Evolutionary conservation across 2,888 invertebrate genomes (phyloP).

Genomic region (Epirrhoe tristata): DNA sequence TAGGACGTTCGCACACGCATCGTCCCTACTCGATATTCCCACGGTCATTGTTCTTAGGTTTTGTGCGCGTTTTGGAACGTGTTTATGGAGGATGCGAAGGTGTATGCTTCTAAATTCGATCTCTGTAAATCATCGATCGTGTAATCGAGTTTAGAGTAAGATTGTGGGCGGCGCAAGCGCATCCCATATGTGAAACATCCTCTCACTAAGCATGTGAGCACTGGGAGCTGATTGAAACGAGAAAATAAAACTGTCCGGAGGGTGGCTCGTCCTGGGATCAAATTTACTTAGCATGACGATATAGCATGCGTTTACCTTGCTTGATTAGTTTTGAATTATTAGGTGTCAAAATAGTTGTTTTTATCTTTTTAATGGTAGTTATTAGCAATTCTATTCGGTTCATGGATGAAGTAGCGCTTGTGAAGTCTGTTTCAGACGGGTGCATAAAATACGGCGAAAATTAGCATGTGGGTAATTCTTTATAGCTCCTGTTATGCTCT

Average conservation of each 20-base stretch:
- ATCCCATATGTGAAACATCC: conserved; percentile 78
- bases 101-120: conserved; percentile 80
- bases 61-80: conserved; percentile 39
- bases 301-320: conserved; percentile 59
- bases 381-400: conserved; percentile 66
- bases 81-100: conserved; percentile 65
- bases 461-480: conserved; percentile 83
- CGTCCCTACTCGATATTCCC: conserved; percentile 51
- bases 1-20: conserved; percentile 48
- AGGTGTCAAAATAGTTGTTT: conserved; percentile 58
- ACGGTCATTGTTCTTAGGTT: conserved; percentile 50
- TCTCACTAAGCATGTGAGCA: conserved; percentile 68
- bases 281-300: conserved; percentile 64
- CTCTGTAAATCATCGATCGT: conserved; percentile 81
- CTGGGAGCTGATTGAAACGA: conserved; percentile 40
- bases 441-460: conserved; percentile 71
- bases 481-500: conserved; percentile 80
- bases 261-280: conserved; percentile 79
- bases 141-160: conserved; percentile 82
- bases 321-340: conserved; percentile 62
- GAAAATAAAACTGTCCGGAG: conserved; percentile 66
- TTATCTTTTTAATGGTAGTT: conserved; percentile 51
- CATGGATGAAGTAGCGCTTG: conserved; percentile 75
- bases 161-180: conserved; percentile 78
- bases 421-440: conserved; percentile 70